A percentile compares a stretch with the other conserved stretches of the same genome.
phyloP scores from a whole-genome alignment of 2,797 vertebrate genomes.

The Limosa lapponica region DNA sequence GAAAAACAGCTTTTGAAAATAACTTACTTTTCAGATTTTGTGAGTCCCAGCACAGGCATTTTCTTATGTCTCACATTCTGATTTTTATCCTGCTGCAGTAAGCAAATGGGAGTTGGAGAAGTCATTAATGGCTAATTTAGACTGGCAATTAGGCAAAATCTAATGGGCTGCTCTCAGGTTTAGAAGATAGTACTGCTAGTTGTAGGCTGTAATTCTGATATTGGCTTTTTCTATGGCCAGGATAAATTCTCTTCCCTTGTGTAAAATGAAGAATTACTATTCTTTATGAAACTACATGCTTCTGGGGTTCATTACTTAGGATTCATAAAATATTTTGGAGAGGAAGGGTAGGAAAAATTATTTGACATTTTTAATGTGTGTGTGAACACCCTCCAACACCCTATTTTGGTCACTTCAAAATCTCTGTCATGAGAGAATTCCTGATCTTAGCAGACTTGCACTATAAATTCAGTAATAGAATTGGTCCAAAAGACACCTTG shows the following conservation, averaged over 20 bases:
- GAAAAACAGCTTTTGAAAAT: not conserved
- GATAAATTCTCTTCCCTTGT: not conserved
- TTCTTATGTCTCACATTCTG: not conserved
- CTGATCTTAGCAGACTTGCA: not conserved
- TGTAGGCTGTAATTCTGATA: not conserved
- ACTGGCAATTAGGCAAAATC: conserved; percentile 32
- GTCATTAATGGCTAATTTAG: conserved; percentile 46
- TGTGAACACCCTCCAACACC: not conserved
- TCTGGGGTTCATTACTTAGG: not conserved
- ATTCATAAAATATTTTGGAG: not conserved
- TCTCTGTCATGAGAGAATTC: not conserved
- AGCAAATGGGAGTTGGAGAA: conserved; percentile 20
- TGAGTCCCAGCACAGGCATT: not conserved
- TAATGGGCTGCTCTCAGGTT: not conserved
- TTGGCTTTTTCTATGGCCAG: not conserved
- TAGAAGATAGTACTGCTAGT: not conserved
- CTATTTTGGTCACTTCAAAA: not conserved
- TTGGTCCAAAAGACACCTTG: not conserved
- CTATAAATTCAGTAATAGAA: not conserved
- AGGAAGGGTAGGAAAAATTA: not conserved
- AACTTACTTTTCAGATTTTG: not conserved
- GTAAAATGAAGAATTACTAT: not conserved
- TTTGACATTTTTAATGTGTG: not conserved
- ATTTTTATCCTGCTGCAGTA: conserved; percentile 30
- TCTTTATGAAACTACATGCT: not conserved